phyloP scores from a whole-genome alignment of 2,797 vertebrate genomes.

The Leuciscus waleckii region DNA sequence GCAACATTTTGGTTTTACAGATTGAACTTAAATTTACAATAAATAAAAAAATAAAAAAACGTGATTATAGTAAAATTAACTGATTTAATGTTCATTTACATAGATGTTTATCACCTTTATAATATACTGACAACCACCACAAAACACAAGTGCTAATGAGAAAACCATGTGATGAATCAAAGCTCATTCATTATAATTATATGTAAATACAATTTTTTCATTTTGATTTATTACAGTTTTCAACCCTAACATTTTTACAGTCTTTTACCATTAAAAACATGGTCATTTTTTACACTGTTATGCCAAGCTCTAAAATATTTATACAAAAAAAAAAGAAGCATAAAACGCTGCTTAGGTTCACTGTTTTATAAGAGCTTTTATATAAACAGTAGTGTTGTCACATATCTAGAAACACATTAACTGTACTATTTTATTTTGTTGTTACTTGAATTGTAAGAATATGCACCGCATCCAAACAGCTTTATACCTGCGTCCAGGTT shows the following conservation, averaged over 20 bases:
- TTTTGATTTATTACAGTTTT: background rate
- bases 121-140: background rate
- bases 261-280: background rate
- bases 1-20: background rate
- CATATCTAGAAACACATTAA: background rate
- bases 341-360: background rate
- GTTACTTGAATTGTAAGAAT: background rate
- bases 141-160: background rate
- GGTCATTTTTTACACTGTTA: background rate
- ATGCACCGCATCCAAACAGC: background rate
- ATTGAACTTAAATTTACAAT: background rate
- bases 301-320: background rate
- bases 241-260: background rate
- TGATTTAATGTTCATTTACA: background rate
- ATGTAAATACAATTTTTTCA: background rate
- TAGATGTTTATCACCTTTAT: background rate
- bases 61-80: too few relatives aligned
- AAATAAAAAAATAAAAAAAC: too few relatives aligned
- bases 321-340: too few relatives aligned
- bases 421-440: background rate
- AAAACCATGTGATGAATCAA: background rate
- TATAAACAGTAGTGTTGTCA: background rate
- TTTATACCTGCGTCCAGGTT: constrained; percentile 76
- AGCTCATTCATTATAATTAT: background rate
- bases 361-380: background rate